Percentiles rank a stretch among this genome's conserved stretches.
These are phyloP conservation scores for Gallinago jamesoni DNA, from an alignment of 2,113 vertebrate genomes.

Conservation along the genomic window DNA sequence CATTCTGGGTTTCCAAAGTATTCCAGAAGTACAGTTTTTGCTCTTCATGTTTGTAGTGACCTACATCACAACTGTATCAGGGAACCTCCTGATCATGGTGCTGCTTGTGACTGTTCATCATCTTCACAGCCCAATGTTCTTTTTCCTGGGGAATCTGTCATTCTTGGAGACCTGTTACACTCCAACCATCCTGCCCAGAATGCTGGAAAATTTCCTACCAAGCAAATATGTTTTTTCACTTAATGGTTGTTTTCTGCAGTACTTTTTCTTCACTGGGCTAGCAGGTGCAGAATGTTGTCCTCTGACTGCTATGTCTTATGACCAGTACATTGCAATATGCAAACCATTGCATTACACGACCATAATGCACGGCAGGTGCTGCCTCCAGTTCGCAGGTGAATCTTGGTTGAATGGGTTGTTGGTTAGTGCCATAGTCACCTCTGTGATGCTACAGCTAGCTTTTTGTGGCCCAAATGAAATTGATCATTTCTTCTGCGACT, in stretches of 20 bases:
- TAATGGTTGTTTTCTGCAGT: neutral
- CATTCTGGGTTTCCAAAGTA: neutral
- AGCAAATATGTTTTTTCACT: neutral
- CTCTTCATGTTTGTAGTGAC: neutral
- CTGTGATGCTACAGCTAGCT: neutral
- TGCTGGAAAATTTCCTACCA: neutral
- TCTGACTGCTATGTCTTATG: neutral
- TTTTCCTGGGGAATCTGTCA: neutral
- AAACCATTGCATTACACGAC: neutral
- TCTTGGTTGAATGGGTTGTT: neutral
- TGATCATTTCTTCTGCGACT: neutral
- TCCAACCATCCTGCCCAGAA: neutral
- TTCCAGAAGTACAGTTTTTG: neutral
- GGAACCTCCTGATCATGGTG: neutral
- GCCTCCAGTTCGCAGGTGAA: neutral
- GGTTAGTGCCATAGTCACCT: neutral
- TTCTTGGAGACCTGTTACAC: neutral
- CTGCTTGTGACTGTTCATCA: neutral
- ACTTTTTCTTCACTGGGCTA: neutral
- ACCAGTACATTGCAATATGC: neutral
- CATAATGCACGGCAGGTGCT: neutral
- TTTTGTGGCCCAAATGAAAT: neutral
- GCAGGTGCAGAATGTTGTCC: neutral
- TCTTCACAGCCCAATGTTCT: neutral
- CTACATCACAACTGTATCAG: neutral